Conservation (phyloP, 2,113 vertebrate genomes). For the Gymnobelideus leadbeateri region DNA sequence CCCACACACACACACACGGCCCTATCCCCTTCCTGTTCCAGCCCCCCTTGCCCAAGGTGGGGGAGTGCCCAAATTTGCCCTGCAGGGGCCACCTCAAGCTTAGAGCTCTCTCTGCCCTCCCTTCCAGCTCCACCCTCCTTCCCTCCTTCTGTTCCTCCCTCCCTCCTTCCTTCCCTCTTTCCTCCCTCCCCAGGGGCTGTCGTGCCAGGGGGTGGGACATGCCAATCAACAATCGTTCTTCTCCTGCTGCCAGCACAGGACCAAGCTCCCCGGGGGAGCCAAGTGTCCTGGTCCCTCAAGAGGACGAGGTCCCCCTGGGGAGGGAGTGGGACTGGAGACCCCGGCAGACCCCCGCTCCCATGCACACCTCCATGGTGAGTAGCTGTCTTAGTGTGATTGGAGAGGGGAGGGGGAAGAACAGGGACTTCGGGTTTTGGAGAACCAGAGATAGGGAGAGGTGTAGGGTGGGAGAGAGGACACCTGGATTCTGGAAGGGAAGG, state of each 20-base stretch:
- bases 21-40: constrained; percentile 38
- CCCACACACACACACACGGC: constrained; percentile 4
- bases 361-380: constrained; percentile 73
- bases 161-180: constrained; percentile 45
- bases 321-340: constrained; percentile 58
- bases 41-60: constrained; percentile 26
- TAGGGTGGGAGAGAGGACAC: constrained; percentile 44
- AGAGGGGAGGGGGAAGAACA: constrained; percentile 44
- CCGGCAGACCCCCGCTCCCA: constrained; percentile 55
- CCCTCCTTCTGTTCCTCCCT: constrained; percentile 63
- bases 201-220: constrained; percentile 82
- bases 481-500: not conserved
- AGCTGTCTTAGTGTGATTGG: constrained; percentile 17
- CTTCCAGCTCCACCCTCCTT: constrained; percentile 70
- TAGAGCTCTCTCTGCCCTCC: constrained; percentile 69
- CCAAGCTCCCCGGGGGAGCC: constrained; percentile 78
- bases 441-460: constrained; percentile 20
- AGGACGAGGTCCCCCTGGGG: constrained; percentile 55
- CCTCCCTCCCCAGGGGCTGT: constrained; percentile 68
- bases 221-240: constrained; percentile 80
- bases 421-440: constrained; percentile 42
- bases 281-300: constrained; percentile 81
- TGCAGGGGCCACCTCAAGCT: constrained; percentile 65
- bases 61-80: constrained; percentile 23
- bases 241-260: constrained; percentile 80